These are phyloP conservation scores for Pelodiscus sinensis DNA, from an alignment of 2,113 vertebrate genomes.

Conservation along the genomic window DNA sequence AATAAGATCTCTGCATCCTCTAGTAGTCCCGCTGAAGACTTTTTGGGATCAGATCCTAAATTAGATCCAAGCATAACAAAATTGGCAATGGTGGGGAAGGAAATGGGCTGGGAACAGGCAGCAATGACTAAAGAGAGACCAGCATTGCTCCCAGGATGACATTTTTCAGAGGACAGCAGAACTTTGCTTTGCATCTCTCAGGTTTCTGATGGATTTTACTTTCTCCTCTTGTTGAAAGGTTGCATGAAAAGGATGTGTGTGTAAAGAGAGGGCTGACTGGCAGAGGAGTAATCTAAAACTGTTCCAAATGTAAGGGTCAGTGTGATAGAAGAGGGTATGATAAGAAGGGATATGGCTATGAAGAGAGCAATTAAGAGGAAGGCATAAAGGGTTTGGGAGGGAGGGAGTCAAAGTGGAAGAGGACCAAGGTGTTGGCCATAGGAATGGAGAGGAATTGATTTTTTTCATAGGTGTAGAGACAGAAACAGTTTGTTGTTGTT, in stretches of 20 bases:
- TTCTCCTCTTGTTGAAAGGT: not conserved
- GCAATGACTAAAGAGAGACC: not conserved
- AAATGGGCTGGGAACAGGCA: not conserved
- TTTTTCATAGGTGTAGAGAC: not conserved
- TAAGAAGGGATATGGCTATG: not conserved
- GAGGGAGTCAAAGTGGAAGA: not conserved
- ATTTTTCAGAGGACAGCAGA: not conserved
- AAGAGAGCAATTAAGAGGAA: not conserved
- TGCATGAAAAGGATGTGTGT: fast-evolving
- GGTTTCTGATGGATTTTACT: not conserved
- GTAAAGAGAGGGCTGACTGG: not conserved
- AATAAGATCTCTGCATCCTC: not conserved
- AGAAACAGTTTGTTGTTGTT: not conserved
- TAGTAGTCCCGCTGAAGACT: not conserved
- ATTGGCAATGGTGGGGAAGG: not conserved
- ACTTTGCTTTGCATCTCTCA: not conserved
- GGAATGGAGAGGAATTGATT: not conserved
- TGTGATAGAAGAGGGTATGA: not conserved
- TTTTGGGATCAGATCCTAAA: fast-evolving
- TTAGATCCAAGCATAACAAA: not conserved
- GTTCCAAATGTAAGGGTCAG: not conserved
- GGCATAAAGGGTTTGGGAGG: not conserved
- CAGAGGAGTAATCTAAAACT: fast-evolving
- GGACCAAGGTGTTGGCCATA: not conserved
- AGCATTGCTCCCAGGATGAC: not conserved